These are phyloP conservation scores for Noctua janthina DNA, from an alignment of 2,888 invertebrate species.

Conservation along the genomic window DNA sequence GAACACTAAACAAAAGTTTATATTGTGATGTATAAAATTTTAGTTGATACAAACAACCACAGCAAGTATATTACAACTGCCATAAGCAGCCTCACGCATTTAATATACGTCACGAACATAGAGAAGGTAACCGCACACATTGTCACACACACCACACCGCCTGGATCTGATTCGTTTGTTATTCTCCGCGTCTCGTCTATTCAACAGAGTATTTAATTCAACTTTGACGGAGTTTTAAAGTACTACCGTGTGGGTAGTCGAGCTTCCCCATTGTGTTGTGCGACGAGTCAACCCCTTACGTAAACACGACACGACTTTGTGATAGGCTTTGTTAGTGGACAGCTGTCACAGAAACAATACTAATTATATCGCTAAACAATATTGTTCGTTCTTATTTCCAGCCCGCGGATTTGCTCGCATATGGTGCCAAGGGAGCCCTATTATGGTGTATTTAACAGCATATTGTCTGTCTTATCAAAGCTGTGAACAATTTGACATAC, in stretches of 20 bases:
- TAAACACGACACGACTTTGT: slow-evolving; percentile 25
- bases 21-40: background rate
- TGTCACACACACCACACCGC: slow-evolving; percentile 7
- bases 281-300: slow-evolving; percentile 31
- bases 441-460: background rate
- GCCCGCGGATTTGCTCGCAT: background rate
- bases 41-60: background rate
- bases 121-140: slow-evolving; percentile 37
- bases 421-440: background rate
- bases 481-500: background rate
- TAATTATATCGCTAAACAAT: slow-evolving; percentile 38
- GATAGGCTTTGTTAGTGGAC: slow-evolving; percentile 48
- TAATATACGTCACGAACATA: slow-evolving; percentile 11
- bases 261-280: slow-evolving; percentile 50
- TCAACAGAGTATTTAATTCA: slow-evolving; percentile 60
- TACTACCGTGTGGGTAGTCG: slow-evolving; percentile 21
- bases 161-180: slow-evolving; percentile 53
- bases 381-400: background rate
- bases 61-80: slow-evolving; percentile 5
- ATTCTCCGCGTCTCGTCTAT: slow-evolving; percentile 30
- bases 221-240: slow-evolving; percentile 58
- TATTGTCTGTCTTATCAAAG: background rate
- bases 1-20: background rate
- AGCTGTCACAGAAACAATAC: slow-evolving; percentile 42
- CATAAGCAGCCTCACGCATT: slow-evolving; percentile 9